Evolutionary conservation across 1,140 invertebrate species (phyloP), one percentile per base, ranked within the genome.

Genomic region (Brachionus koreanus): DNA sequence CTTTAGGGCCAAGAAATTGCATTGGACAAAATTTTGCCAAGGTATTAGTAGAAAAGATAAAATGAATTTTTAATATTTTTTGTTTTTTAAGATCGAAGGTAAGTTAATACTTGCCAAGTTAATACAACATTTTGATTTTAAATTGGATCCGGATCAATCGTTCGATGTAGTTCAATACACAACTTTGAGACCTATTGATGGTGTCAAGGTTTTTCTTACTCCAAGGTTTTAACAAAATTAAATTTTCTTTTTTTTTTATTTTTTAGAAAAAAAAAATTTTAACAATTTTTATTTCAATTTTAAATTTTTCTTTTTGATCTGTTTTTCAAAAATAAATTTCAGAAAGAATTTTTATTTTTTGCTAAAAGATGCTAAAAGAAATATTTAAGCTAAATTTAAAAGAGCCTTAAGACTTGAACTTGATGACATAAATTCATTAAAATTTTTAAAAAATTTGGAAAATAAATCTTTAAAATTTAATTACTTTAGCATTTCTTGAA

Each of bases 11-110:
- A 3, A 19, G 76, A 19, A 81, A 81, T 67, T 81, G 76, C 29
- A 81, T 81, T 16, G 76, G 76, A 63, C 76, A 81, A 63, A 81
- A 81, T 67, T 81, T 81, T 63, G 76, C 76, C 9, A 77, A 57
- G 42, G 74, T 77, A 52, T 7, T 69, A 5, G 1, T 1, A 19
- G 3, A 16, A 42, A 69, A n/a, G 2, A 13, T 16, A n/a, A n/a
- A n/a, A 35, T 37, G 7, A 69, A 6, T 29, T 1, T 9, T n/a
- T 37, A 6, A 29, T 13, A 29, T 12, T n/a, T n/a, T n/a, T n/a
- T 76, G 46, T 52, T 33, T 76, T n/a, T 16, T 5, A 19, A 61
- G 49, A 61, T 81, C 23, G 76, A 81, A 67, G 63, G 35, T n/a
- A 81, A 63, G 25, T 12, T 81, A 12, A 81, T 81, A 23, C 16